phyloP scores from a whole-genome alignment of 2,888 invertebrate species.

The Lampropteryx suffumata region DNA sequence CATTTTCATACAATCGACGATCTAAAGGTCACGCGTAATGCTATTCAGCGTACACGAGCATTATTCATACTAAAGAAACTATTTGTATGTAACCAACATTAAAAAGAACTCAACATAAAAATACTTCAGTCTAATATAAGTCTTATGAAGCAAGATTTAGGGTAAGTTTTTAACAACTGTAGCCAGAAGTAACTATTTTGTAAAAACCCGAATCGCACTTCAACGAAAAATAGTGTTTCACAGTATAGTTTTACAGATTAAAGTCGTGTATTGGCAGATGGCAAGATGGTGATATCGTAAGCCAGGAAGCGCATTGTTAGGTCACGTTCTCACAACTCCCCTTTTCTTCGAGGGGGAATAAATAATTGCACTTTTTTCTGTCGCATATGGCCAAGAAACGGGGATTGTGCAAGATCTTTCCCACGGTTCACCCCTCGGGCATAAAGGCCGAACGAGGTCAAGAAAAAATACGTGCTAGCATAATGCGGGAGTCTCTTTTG shows the following conservation, averaged over 20 bases:
- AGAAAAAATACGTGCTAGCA: conserved; percentile 79
- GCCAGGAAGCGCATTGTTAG: conserved; percentile 82
- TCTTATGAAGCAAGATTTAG: conserved; percentile 34
- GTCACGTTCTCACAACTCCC: conserved; percentile 83
- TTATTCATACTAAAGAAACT: conserved; percentile 69
- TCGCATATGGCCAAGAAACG: conserved; percentile 82
- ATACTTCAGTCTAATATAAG: conserved; percentile 29
- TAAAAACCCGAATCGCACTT: conserved; percentile 21
- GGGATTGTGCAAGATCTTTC: conserved; percentile 78
- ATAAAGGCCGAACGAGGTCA: conserved; percentile 78
- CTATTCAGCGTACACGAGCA: conserved; percentile 66
- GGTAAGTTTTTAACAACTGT: conserved; percentile 38
- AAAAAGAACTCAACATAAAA: conserved; percentile 38
- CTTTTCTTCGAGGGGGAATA: conserved; percentile 82
- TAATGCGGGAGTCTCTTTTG: conserved; percentile 75
- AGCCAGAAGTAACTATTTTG: conserved; percentile 50
- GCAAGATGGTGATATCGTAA: conserved; percentile 71
- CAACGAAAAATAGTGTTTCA: conserved; percentile 25
- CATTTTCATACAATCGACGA: conserved; percentile 76
- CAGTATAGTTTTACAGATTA: conserved; percentile 54
- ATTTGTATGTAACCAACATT: conserved; percentile 44
- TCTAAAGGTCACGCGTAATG: conserved; percentile 79
- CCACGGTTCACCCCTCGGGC: conserved; percentile 79
- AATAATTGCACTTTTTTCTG: conserved; percentile 83
- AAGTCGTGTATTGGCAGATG: conserved; percentile 52